Evolutionary conservation across 2,113 vertebrate species (phyloP), one percentile per base, ranked within the genome.

Genomic region (Rutilus rutilus): DNA sequence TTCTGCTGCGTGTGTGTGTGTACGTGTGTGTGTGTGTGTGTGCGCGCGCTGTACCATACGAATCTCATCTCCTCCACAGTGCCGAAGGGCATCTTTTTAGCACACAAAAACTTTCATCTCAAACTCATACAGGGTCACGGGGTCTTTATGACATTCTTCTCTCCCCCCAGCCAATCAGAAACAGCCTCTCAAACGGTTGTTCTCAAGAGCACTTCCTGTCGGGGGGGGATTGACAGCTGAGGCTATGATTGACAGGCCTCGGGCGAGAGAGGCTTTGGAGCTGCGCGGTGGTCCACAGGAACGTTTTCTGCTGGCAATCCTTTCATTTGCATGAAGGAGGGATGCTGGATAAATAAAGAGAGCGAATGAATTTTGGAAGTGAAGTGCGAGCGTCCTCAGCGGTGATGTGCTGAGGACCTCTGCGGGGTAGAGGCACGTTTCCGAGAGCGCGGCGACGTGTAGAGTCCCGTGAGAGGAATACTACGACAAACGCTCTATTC

Each of bases 11-110:
- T 65, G 62, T 82, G 78, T 85, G 45, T 71, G 79, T 78, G 60
- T 65, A 65, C 85, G 89, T 89, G 90, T 86, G 60, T 87, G 85
- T 78, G 78, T 86, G 64, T 67, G 59, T n/a, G 77, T 83, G 52
- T 65, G 54, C 23, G 54, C 0, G 45, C 57, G 80, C 73, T 91
- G 90, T 88, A 90, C 91, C 21, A 17, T 52, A 88, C 89, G 81
- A 92, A 92, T 92, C 86, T 92, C 90, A 88, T 86, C 60, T 87
- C 33, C 50, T 85, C 47, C 45, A 65, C 78, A 89, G 76, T 45
- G 69, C 87, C 84, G 85, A 92, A 91, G 87, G 91, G 92, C 86
- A 85, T 86, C 90, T 87, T 88, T 91, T 92, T 88, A 74, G 78
- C 69, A 36, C 39, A 21, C 65, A 71, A 45, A 57, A 54, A 81